phyloP scores from a whole-genome alignment of 2,113 vertebrate genomes.

The Capra hircus region DNA sequence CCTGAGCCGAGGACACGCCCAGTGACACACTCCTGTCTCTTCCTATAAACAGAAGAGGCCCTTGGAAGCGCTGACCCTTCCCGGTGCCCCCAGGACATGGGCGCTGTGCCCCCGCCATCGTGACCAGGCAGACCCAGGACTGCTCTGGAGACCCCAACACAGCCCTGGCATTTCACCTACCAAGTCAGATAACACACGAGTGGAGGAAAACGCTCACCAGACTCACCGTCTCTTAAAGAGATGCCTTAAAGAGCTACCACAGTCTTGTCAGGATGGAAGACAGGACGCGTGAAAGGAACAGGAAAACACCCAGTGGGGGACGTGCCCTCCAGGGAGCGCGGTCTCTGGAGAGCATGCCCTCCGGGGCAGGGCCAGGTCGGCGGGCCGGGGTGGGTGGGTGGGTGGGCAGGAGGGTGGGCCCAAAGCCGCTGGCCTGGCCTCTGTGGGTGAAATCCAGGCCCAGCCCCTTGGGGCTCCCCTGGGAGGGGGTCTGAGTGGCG shows the following conservation, averaged over 20 bases:
- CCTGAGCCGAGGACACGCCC: not conserved
- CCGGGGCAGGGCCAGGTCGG: not conserved
- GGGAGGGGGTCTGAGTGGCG: slow-evolving; percentile 61
- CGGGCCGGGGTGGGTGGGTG: not conserved
- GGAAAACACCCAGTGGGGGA: not conserved
- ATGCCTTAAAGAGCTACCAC: slow-evolving; percentile 4
- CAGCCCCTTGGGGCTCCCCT: not conserved
- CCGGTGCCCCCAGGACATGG: not conserved
- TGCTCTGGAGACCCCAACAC: not conserved
- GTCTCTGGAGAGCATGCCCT: not conserved
- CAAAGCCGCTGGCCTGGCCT: not conserved
- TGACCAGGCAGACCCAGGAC: not conserved
- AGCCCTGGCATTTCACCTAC: not conserved
- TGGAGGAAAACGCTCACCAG: not conserved
- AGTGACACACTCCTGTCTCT: not conserved
- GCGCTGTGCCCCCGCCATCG: rapidly evolving
- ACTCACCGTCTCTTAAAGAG: not conserved
- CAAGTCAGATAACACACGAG: not conserved
- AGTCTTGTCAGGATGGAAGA: not conserved
- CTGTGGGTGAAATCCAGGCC: not conserved
- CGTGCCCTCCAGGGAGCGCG: not conserved
- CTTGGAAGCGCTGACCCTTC: not conserved
- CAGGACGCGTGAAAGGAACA: not conserved
- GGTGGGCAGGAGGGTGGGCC: not conserved
- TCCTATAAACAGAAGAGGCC: not conserved